Evolutionary conservation across 2,113 vertebrate genomes (phyloP), one percentile per base, ranked within the genome.

Genomic region (Alouatta palliata): DNA sequence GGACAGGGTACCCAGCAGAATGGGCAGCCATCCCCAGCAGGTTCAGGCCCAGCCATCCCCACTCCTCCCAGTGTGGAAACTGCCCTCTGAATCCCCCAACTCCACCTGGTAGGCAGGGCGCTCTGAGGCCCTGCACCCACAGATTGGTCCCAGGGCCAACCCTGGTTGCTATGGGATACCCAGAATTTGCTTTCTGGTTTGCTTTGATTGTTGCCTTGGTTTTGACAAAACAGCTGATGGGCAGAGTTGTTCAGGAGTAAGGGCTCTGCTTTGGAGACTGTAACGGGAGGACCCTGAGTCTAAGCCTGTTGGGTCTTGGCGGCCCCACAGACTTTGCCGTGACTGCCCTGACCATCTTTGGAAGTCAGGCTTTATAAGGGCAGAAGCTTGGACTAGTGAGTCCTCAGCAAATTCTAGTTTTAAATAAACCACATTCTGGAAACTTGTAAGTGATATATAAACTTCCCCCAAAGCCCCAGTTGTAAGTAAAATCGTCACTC

Each of bases 81-180:
- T 0, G 0, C 45, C 8, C 16, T 52, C 52, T 3, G 4, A 3
- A 17, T 12, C 21, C 40, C 76, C 27, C 20, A 64, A 64, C 2
- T 17, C 19, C 10, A 20, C 45, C 30, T 6, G 52, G 58, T 35
- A 21, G 43, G 0, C 43, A 20, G 43, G 30, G 14, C 0, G 0
- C 23, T 49, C 52, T 35, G 20, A 9, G 1, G 1, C 20, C 40
- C 16, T 4, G 12, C 25, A 17, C 23, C 43, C 73, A 13, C 10
- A 14, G 2, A 20, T n/a, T 0, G 0, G 14, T 8, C 14, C 21
- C 25, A 32, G 21, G 0, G 1, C 61, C 21, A 0, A 19, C 37
- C 37, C 2, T 1, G 4, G 20, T 20, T 1, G 0, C 35, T 30
- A 2, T 6, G 37, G 20, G 37, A 10, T 7, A 6, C n/a, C 64